These are phyloP conservation scores for Cryptoblepharus egeriae DNA, from an alignment of 2,797 vertebrate genomes.

Conservation along the genomic window DNA sequence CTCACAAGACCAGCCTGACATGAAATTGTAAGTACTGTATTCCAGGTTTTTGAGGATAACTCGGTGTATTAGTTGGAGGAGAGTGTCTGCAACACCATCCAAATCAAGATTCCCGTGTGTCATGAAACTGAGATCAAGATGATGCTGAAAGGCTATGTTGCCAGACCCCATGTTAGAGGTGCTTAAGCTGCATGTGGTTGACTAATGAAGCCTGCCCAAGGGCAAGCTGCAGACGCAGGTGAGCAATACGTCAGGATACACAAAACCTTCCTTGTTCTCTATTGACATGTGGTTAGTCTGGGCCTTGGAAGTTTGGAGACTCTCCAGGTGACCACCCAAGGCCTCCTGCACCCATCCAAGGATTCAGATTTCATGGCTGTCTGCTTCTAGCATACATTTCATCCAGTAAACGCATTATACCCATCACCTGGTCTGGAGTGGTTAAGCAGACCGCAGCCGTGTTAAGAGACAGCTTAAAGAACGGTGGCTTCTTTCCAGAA, in stretches of 20 bases:
- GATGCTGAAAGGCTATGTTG: neutral
- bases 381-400: slow-evolving; percentile 2
- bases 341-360: neutral
- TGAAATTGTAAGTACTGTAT: neutral
- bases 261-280: slow-evolving; percentile 18
- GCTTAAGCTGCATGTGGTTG: slow-evolving; percentile 7
- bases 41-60: neutral
- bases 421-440: slow-evolving; percentile 9
- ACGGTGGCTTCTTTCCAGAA: neutral
- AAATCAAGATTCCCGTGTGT: neutral
- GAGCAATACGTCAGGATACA: slow-evolving; percentile 7
- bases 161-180: slow-evolving; percentile 11
- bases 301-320: slow-evolving; percentile 13
- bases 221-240: slow-evolving; percentile 13
- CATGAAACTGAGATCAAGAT: neutral
- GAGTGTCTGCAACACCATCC: neutral
- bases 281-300: slow-evolving; percentile 26
- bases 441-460: slow-evolving; percentile 7
- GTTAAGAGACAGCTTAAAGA: neutral
- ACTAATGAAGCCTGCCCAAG: slow-evolving; percentile 7
- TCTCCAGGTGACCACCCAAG: neutral
- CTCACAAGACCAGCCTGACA: neutral
- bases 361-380: neutral
- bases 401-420: neutral
- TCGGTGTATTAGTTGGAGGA: neutral